phyloP scores from a whole-genome alignment of 2,113 vertebrate species.

The Dolichotis patagonum region DNA sequence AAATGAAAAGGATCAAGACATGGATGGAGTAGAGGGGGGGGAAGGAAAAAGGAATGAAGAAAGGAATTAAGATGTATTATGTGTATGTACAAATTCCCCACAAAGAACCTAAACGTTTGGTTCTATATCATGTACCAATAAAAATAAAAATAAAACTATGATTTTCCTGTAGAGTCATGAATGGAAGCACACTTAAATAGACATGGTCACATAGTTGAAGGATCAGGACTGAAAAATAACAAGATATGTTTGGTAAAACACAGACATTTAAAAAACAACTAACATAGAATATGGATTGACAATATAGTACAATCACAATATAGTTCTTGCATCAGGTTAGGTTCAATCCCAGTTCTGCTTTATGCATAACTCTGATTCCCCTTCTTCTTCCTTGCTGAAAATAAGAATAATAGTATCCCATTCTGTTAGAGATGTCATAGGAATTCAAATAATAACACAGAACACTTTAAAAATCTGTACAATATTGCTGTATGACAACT shows the following conservation, averaged over 20 bases:
- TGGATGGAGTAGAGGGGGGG: too few species aligned
- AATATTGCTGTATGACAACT: not conserved
- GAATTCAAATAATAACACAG: not conserved
- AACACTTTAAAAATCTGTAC: not conserved
- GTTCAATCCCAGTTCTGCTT: not conserved
- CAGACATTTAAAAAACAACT: not conserved
- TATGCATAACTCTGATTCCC: not conserved
- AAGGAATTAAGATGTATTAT: too few species aligned
- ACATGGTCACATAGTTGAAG: not conserved
- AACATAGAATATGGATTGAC: not conserved
- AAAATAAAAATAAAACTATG: not conserved
- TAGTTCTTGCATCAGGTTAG: not conserved
- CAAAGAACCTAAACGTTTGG: too few species aligned
- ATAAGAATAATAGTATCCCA: not conserved
- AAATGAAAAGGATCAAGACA: too few species aligned
- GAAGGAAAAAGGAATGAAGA: too few species aligned
- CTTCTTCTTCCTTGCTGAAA: not conserved
- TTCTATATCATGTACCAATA: too few species aligned
- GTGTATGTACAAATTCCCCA: too few species aligned
- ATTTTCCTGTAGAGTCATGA: not conserved
- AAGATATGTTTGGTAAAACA: not conserved
- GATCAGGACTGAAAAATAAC: not conserved
- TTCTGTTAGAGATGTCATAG: not conserved
- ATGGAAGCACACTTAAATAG: not conserved
- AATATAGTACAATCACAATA: not conserved